Base-by-base conservation (phyloP, 2,113 vertebrate species). In the Maccullochella peelii region DNA sequence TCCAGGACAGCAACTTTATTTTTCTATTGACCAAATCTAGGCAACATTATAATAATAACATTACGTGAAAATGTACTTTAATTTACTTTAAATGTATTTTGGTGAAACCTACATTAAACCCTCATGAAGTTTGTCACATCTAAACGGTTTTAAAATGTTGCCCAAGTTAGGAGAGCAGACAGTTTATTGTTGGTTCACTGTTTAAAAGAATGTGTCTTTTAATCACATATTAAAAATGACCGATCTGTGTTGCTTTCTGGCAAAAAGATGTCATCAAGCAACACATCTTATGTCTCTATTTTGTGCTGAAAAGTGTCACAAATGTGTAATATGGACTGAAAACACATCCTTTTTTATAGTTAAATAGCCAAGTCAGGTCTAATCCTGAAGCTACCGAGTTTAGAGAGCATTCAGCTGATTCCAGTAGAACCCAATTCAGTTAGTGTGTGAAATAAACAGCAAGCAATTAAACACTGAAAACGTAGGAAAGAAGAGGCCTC, bases 371-470 rank as follows among this genome's bases (percentile, higher is more conserved):
- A 33, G 23, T 83, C 27, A 16, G 36, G 58, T 58, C 21, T 36
- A 18, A 30, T 58, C n/a, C 52, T 61, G 36, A 68, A 33, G 36
- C 27, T 1, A 2, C 50, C 42, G 27, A 2, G 40, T 23, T 25
- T n/a, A 1, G 54, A 67, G 18, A 42, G 21, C 14, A 55, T 20
- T 74, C 54, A 63, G 16, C 18, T 59, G 73, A 78, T 38, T 80
- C 71, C 58, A 21, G 6, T 77, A 30, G 62, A 73, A 68, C 52
- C n/a, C 50, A 27, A 70, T 44, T 62, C 9, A 42, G 14, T 68
- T n/a, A 21, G 54, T 33, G 55, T 36, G 30, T 72, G 40, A 76
- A 79, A 36, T 50, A 42, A 63, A 11, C 58, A 73, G 38, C 1
- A 11, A 42, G 30, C 16, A 70, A 52, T 1, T 33, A 55, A 57